Percentiles rank a stretch among this genome's conserved stretches.
These are phyloP conservation scores for Dioctria linearis DNA, from an alignment of 2,888 invertebrate species.

Conservation along the genomic window DNA sequence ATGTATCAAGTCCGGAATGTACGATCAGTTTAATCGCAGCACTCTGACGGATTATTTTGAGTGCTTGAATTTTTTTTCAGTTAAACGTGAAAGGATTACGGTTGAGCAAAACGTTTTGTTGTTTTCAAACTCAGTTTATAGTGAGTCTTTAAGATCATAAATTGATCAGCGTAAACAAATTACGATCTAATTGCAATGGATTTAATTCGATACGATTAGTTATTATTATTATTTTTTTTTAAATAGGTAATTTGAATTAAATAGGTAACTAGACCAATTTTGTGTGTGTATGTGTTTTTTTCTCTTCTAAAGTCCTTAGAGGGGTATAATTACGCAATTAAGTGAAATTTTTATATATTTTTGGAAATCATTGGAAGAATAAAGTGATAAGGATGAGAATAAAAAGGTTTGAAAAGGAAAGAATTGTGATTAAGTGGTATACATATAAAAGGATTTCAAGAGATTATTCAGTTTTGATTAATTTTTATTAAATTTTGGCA, in stretches of 20 bases:
- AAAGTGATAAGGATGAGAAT: no score
- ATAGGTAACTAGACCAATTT: no score
- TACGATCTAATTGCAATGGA: not conserved
- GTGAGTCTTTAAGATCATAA: not conserved
- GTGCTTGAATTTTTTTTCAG: not conserved
- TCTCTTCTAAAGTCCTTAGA: no score
- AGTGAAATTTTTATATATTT: no score
- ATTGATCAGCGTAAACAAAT: not conserved
- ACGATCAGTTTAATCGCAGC: slow-evolving; percentile 58
- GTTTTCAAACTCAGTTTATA: not conserved
- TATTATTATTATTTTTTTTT: not conserved
- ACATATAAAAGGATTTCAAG: no score
- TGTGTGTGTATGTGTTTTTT: no score
- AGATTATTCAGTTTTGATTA: no score
- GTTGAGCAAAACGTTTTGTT: not conserved
- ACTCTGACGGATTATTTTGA: slow-evolving; percentile 33
- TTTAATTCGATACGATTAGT: slow-evolving; percentile 3
- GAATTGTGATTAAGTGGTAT: no score
- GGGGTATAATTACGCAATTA: no score
- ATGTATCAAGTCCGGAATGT: slow-evolving; percentile 57
- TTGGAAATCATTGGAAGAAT: no score
- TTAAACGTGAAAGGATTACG: slow-evolving; percentile 18
- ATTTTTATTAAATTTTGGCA: no score
- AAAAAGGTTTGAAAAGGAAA: no score
- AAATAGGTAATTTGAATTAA: not conserved